Conservation (phyloP, 2,888 invertebrate genomes). For the Encarsia formosa region DNA sequence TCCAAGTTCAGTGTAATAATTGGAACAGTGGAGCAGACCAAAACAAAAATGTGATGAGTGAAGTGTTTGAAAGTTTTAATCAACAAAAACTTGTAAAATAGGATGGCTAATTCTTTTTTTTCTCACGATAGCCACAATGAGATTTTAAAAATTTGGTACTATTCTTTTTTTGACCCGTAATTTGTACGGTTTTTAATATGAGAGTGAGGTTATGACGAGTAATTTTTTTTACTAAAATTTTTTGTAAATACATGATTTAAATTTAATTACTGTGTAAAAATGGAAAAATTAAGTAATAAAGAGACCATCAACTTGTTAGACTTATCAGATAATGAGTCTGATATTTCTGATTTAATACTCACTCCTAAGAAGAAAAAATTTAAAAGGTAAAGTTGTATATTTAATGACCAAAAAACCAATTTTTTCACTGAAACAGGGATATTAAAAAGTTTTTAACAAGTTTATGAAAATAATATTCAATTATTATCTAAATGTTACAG, state of each 20-base stretch:
- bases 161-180: conserved; percentile 7
- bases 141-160: conserved; percentile 6
- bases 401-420: too few species aligned
- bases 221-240: conserved; percentile 13
- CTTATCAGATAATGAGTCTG: conserved; percentile 60
- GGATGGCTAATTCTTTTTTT: neutral
- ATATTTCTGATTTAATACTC: conserved; percentile 59
- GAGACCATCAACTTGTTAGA: conserved; percentile 64
- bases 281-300: conserved; percentile 53
- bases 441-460: neutral
- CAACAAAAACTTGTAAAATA: conserved; percentile 1
- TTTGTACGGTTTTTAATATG: neutral
- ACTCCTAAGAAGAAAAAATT: conserved; percentile 58
- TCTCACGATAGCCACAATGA: neutral
- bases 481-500: conserved; percentile 32
- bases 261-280: conserved; percentile 26
- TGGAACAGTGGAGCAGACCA: neutral
- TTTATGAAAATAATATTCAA: neutral
- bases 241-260: conserved; percentile 1
- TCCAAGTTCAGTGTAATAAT: too few species aligned
- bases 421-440: neutral
- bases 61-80: conserved; percentile 1
- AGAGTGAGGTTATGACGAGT: conserved; percentile 12
- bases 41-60: neutral
- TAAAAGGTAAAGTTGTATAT: conserved; percentile 52